Evolutionary conservation across 2,888 invertebrate genomes (phyloP), one percentile per base, ranked within the genome.

Genomic region (Nomada lathburiana): DNA sequence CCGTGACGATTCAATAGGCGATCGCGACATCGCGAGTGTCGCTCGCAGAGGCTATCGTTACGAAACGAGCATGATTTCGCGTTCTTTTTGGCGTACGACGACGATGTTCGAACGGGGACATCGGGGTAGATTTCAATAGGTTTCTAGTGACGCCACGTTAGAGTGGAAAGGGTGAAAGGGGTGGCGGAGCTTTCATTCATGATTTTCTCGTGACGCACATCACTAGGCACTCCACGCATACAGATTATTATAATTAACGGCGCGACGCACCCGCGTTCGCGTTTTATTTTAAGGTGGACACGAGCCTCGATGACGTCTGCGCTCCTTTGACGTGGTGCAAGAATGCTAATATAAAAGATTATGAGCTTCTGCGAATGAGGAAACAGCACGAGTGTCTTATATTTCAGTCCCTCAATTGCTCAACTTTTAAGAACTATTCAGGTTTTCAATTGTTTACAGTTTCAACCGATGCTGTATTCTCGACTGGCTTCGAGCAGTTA

Each of bases 101-200:
- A 23, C 47, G 67, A 78, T 75, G 57, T 57, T 69, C 44, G 78
- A 82, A 75, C 76, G 63, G 65, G 76, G 77, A 69, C 72, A 68
- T 65, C 44, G 52, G 44, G 63, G 53, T 59, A 36, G 59, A 73
- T 44, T 68, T 60, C 18, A 36, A 57, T 23, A 57, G 9, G 18
- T 36, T 36, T 13, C 29, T 18, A 7, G 29, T 18, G 36, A 7
- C 11, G 26, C 18, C 9, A 67, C 18, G 36, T 18, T 42, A 20
- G n/a, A 53, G 82, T 64, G 47, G 53, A 47, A 52, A 50, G 57
- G 20, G 29, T 16, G 36, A 44, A 23, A 26, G 29, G 13, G 44
- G 53, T 36, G 52, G 29, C 42, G 13, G 62, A 50, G 69, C 65
- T 80, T 76, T 73, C 82, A 82, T 82, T 82, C 82, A 82, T 82